Conservation (phyloP, 1,140 invertebrate genomes). For the Holotrichia oblita region DNA sequence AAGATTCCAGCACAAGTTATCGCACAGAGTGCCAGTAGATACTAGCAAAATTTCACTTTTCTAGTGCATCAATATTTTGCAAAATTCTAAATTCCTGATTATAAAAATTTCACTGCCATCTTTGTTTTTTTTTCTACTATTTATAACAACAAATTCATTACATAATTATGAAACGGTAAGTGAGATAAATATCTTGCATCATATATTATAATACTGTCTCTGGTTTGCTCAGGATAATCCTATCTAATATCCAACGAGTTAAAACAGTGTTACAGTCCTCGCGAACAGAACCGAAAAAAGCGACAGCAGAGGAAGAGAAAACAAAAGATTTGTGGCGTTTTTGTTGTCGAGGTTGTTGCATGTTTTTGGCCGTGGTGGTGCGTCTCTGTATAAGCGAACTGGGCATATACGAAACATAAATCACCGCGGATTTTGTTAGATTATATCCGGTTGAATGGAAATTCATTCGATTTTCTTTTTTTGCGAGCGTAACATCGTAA, state of each 20-base stretch:
- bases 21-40: too few species aligned
- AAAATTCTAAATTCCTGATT: too few species aligned
- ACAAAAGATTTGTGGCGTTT: conserved; percentile 33
- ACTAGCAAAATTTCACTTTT: too few species aligned
- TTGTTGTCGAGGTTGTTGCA: conserved; percentile 34
- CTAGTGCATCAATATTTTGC: too few species aligned
- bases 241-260: conserved; percentile 31
- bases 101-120: too few species aligned
- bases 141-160: not conserved
- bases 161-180: not conserved
- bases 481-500: conserved; percentile 25
- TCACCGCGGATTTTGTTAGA: conserved; percentile 29
- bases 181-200: conserved; percentile 21
- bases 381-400: not conserved
- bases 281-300: conserved; percentile 18
- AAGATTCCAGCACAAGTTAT: too few species aligned
- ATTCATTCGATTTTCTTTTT: conserved; percentile 34
- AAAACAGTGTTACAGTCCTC: conserved; percentile 18
- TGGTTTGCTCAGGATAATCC: conserved; percentile 7
- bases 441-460: conserved; percentile 35
- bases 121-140: too few species aligned
- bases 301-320: conserved; percentile 16
- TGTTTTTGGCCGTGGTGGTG: not conserved
- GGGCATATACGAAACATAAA: conserved; percentile 25
- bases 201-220: conserved; percentile 10